These are phyloP conservation scores for Rattus rattus DNA, from an alignment of 2,113 vertebrate species.

Conservation along the genomic window DNA sequence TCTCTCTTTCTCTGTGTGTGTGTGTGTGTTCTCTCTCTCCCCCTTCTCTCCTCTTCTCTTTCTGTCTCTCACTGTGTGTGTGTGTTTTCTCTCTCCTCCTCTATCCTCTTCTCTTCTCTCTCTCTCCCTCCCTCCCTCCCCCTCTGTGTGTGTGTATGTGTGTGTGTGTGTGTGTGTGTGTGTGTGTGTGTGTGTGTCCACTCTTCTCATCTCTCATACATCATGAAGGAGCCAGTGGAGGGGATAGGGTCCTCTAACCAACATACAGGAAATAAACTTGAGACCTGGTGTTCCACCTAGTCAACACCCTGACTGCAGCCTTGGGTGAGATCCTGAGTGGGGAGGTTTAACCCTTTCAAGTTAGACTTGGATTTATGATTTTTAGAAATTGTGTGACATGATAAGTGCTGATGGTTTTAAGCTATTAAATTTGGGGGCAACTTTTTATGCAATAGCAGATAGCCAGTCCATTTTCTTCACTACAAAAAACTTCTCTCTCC, in stretches of 20 bases:
- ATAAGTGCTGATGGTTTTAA: conserved; percentile 30
- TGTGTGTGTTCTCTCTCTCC: too few relatives aligned
- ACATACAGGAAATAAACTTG: neutral
- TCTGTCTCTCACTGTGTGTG: neutral
- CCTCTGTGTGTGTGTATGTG: too few relatives aligned
- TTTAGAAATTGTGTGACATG: conserved; percentile 14
- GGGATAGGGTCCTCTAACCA: neutral
- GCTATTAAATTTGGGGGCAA: neutral
- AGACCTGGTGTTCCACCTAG: neutral
- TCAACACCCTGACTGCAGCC: neutral
- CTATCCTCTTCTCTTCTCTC: too few relatives aligned
- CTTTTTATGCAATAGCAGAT: neutral
- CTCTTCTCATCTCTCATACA: neutral
- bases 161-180: neutral
- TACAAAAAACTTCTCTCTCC: neutral
- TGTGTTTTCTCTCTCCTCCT: too few relatives aligned
- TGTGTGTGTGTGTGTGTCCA: neutral
- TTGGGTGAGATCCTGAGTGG: neutral
- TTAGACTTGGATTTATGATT: conserved; percentile 8
- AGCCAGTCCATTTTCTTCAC: neutral
- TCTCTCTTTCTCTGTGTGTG: too few relatives aligned
- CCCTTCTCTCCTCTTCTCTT: too few relatives aligned
- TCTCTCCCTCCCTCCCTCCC: neutral
- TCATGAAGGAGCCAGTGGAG: neutral
- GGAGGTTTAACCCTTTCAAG: neutral